Evolutionary conservation across 2,113 vertebrate species (phyloP).

Genomic region (Tor tambroides): DNA sequence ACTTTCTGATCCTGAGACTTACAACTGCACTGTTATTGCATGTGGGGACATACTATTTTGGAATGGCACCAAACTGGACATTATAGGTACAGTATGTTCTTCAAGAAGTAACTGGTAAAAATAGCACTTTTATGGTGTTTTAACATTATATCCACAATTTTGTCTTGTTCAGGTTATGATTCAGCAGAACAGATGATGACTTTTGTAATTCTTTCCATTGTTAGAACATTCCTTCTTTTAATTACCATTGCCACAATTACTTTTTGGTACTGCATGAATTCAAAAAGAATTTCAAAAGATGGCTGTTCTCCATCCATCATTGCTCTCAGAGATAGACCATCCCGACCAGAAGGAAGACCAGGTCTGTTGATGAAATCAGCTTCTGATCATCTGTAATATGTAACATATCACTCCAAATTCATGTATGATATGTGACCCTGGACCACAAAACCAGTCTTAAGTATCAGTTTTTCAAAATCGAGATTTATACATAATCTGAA

Average conservation of each 20-base stretch:
- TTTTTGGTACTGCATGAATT: constrained; percentile 1
- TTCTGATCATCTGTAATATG: not conserved
- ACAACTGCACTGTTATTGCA: constrained; percentile 55
- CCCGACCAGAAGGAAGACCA: not conserved
- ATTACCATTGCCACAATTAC: not conserved
- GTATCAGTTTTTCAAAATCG: too few relatives aligned
- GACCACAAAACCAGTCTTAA: too few relatives aligned
- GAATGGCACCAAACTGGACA: constrained; percentile 51
- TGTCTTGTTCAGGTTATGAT: constrained; percentile 8
- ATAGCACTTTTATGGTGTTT: not conserved
- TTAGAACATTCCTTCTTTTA: constrained; percentile 43
- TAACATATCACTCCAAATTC: not conserved
- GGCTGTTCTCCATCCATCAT: not conserved
- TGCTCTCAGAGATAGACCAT: not conserved
- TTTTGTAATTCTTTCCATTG: constrained; percentile 51
- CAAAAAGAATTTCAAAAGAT: not conserved
- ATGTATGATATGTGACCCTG: too few relatives aligned
- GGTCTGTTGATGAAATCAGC: not conserved
- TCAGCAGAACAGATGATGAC: constrained; percentile 24
- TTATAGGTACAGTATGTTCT: constrained; percentile 45
- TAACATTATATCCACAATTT: not conserved
- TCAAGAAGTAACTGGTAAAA: not conserved
- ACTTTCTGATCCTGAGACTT: constrained; percentile 47
- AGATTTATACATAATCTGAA: too few relatives aligned
- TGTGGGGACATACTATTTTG: constrained; percentile 54